phyloP scores from a whole-genome alignment of 2,797 vertebrate species.

The Monodelphis domestica region DNA sequence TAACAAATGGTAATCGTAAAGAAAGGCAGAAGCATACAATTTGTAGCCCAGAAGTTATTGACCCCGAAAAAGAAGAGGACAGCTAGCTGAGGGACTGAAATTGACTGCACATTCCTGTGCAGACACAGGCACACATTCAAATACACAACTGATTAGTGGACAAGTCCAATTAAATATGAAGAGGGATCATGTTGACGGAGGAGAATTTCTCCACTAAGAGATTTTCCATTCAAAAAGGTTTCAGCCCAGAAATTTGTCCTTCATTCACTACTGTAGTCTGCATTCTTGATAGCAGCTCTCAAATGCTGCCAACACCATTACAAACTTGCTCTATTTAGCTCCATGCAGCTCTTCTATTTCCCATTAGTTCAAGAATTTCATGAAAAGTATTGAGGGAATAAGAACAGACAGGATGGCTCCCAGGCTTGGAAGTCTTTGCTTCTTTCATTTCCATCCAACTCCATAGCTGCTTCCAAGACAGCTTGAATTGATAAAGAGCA shows the following conservation, averaged over 20 bases:
- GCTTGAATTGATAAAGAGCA: background rate
- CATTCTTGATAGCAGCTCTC: conserved; percentile 68
- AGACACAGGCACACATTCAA: background rate
- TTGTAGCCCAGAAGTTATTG: background rate
- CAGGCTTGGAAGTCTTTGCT: conserved; percentile 55
- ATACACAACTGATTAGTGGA: conserved; percentile 26
- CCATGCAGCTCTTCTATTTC: conserved; percentile 58
- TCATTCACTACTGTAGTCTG: conserved; percentile 54
- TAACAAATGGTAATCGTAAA: conserved; percentile 23
- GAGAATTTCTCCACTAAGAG: conserved; percentile 55
- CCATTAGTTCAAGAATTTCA: conserved; percentile 62
- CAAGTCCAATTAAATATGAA: conserved; percentile 28
- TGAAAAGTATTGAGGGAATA: conserved; percentile 72
- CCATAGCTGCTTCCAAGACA: conserved; percentile 21
- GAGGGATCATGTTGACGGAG: conserved; percentile 16
- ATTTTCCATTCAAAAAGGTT: conserved; percentile 62
- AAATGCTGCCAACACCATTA: conserved; percentile 60
- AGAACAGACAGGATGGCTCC: conserved; percentile 70
- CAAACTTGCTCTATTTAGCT: conserved; percentile 70
- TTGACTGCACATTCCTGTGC: background rate
- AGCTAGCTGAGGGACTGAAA: conserved; percentile 22
- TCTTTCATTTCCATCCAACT: conserved; percentile 13
- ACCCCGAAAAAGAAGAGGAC: conserved; percentile 33
- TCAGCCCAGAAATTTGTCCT: conserved; percentile 42
- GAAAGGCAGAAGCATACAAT: background rate